Conservation (phyloP, 2,797 vertebrate species). For the Gobionotothen gibberifrons region DNA sequence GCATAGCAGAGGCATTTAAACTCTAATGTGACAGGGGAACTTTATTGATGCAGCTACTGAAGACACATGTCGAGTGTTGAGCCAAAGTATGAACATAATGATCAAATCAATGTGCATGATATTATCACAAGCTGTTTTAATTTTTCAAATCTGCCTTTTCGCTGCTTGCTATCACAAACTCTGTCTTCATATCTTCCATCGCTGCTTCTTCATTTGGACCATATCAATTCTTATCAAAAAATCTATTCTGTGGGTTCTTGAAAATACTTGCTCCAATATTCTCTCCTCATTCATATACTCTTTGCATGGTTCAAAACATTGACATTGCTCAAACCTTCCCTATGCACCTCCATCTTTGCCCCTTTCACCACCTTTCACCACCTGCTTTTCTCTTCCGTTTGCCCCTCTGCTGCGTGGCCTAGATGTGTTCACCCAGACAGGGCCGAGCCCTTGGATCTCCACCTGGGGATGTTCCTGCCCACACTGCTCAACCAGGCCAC, state of each 20-base stretch:
- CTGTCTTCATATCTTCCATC: conserved; percentile 11
- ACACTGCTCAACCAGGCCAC: conserved; percentile 97
- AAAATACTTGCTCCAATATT: neutral
- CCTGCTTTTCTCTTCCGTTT: conserved; percentile 57
- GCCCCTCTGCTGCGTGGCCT: conserved; percentile 63
- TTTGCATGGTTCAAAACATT: conserved; percentile 2
- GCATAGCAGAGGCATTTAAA: neutral
- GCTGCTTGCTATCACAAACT: conserved; percentile 8
- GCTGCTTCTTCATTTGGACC: conserved; percentile 12
- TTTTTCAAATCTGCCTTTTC: conserved; percentile 43
- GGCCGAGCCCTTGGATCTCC: conserved; percentile 94
- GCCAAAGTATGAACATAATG: neutral
- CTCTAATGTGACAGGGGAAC: neutral
- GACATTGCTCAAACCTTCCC: conserved; percentile 4
- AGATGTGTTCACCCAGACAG: conserved; percentile 91
- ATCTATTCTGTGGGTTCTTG: neutral
- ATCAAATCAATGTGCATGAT: conserved; percentile 61
- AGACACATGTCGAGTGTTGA: conserved; percentile 10
- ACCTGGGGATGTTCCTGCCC: conserved; percentile 98
- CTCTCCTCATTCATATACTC: conserved; percentile 13
- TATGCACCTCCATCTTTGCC: neutral
- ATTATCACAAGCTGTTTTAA: conserved; percentile 50
- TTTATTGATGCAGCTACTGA: neutral
- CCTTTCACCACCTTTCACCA: conserved; percentile 20
- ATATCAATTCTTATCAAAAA: conserved; percentile 10